Conservation (phyloP, 2,113 vertebrate species). For the Pao palembangensis region DNA sequence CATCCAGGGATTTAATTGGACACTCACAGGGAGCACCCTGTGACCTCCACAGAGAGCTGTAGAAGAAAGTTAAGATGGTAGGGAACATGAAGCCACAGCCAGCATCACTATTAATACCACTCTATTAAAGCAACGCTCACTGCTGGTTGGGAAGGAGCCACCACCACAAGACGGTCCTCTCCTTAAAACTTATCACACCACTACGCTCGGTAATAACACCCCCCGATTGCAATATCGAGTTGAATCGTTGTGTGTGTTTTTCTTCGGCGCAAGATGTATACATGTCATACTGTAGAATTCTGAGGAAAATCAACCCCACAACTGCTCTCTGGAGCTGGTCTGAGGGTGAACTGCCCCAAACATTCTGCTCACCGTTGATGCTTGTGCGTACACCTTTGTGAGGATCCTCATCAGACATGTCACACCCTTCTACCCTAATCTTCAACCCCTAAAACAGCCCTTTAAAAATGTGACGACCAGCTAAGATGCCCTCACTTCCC, state of each 20-base stretch:
- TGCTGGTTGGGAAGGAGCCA: slow-evolving; percentile 7
- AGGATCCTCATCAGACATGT: no score
- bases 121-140: neutral
- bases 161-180: slow-evolving; percentile 8
- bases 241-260: slow-evolving; percentile 24
- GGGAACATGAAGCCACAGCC: slow-evolving; percentile 16
- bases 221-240: slow-evolving; percentile 4
- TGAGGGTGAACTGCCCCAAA: slow-evolving; percentile 45
- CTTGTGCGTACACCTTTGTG: no score
- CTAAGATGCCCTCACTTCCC: no score
- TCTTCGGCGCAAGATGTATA: neutral
- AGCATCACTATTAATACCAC: slow-evolving; percentile 1
- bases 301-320: no score
- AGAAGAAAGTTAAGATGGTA: neutral
- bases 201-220: slow-evolving; percentile 26
- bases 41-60: slow-evolving; percentile 19
- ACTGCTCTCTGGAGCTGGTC: slow-evolving; percentile 36
- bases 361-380: slow-evolving; percentile 1
- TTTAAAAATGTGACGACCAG: no score
- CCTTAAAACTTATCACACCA: slow-evolving; percentile 19
- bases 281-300: neutral
- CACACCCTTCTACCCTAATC: no score
- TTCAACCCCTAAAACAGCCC: no score
- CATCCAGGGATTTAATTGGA: slow-evolving; percentile 57
- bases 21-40: slow-evolving; percentile 35